Percentiles rank a stretch among this genome's conserved stretches.
phyloP scores from a whole-genome alignment of 2,888 invertebrate species.

The Calliscelio sp. region DNA sequence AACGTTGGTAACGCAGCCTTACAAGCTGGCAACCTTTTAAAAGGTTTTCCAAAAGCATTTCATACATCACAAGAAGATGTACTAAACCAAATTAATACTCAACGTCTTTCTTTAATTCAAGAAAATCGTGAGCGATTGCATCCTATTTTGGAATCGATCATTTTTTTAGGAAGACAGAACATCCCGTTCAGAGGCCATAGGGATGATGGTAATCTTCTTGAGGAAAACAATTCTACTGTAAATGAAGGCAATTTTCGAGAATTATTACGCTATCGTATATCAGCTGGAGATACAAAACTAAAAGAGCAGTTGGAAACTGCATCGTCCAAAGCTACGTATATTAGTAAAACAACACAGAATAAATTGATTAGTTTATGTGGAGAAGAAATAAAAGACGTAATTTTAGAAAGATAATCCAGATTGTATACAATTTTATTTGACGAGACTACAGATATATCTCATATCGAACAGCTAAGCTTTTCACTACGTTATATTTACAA shows the following conservation, averaged over 20 bases:
- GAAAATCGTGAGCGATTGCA: conserved; percentile 53
- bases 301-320: conserved; percentile 22
- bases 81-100: neutral
- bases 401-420: conserved; percentile 24
- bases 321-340: conserved; percentile 23
- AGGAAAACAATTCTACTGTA: neutral
- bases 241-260: conserved; percentile 30
- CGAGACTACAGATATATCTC: conserved; percentile 77
- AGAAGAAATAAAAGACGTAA: conserved; percentile 10
- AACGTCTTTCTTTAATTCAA: neutral
- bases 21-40: conserved; percentile 8
- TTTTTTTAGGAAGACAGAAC: conserved; percentile 70
- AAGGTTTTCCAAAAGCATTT: conserved; percentile 20
- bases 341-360: conserved; percentile 24
- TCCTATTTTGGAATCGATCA: conserved; percentile 71
- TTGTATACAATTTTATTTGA: conserved; percentile 78
- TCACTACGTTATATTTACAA: neutral
- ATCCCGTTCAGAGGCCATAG: conserved; percentile 45
- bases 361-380: conserved; percentile 14
- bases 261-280: conserved; percentile 11
- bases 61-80: neutral
- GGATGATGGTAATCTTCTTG: conserved; percentile 19
- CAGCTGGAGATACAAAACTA: conserved; percentile 3
- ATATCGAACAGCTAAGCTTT: conserved; percentile 8
- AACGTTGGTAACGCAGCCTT: neutral